Percentiles rank a stretch among this genome's conserved stretches.
Conservation (phyloP, 2,113 vertebrate genomes). For the Oreotragus oreotragus region DNA sequence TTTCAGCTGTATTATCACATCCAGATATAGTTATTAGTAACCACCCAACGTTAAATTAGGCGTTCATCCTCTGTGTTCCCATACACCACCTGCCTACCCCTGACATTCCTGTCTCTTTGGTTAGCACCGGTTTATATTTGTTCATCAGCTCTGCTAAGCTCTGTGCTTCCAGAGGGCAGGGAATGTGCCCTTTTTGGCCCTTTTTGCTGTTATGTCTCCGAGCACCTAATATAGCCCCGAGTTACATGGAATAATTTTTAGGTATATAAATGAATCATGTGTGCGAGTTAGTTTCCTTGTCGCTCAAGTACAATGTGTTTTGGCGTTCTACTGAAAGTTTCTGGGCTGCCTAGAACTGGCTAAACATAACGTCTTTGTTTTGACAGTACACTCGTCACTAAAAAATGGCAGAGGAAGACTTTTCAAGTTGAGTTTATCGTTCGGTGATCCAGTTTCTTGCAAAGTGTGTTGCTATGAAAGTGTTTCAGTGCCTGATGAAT, state of each 20-base stretch:
- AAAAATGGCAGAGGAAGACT: constrained; percentile 44
- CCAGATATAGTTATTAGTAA: not conserved
- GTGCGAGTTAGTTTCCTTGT: constrained; percentile 10
- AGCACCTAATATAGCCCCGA: not conserved
- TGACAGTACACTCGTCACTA: constrained; percentile 33
- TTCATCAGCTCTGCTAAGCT: not conserved
- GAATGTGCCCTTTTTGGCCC: not conserved
- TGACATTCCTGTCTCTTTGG: not conserved
- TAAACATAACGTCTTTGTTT: constrained; percentile 60
- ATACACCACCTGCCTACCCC: no score
- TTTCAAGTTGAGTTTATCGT: constrained; percentile 49
- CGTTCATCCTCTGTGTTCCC: not conserved
- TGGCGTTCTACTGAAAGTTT: constrained; percentile 54
- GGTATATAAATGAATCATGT: not conserved
- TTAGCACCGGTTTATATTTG: not conserved
- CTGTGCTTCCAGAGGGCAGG: not conserved
- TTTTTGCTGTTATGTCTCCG: not conserved
- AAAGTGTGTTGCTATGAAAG: not conserved
- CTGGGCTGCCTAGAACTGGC: constrained; percentile 40
- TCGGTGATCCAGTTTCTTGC: not conserved
- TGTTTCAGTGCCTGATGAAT: not conserved
- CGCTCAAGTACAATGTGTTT: not conserved
- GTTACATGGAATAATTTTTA: not conserved
- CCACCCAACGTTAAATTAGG: not conserved
- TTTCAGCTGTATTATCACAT: not conserved